A percentile compares a stretch with the other conserved stretches of the same genome.
Evolutionary conservation across 2,888 invertebrate species (phyloP).

Genomic region (Aelia acuminata): DNA sequence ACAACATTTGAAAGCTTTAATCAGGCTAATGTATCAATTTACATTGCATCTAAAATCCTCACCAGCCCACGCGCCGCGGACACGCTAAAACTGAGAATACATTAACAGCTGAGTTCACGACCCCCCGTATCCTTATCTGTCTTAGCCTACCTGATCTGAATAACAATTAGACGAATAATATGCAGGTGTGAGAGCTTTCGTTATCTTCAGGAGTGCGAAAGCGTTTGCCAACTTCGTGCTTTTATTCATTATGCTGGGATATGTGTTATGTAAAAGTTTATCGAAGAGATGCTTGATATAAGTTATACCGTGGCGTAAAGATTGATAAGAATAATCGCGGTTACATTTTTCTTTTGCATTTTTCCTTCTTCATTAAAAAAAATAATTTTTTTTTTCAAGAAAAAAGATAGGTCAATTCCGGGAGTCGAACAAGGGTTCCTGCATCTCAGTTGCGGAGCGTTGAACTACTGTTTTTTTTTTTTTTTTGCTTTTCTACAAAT

Average conservation of each 20-base stretch:
- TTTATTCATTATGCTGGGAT: neutral
- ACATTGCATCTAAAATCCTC: slow-evolving; percentile 8
- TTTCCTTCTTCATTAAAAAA: too few relatives aligned
- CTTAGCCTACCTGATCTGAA: slow-evolving; percentile 1
- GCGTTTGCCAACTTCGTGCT: neutral
- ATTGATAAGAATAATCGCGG: neutral
- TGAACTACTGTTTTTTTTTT: too few relatives aligned
- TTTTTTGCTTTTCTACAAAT: too few relatives aligned
- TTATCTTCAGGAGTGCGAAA: neutral
- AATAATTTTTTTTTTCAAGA: too few relatives aligned
- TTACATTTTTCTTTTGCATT: too few relatives aligned
- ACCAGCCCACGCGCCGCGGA: neutral
- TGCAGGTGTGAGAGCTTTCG: neutral
- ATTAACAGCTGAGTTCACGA: slow-evolving; percentile 4
- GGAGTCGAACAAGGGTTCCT: too few relatives aligned
- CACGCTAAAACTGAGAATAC: slow-evolving; percentile 16
- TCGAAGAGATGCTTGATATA: neutral
- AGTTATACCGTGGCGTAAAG: neutral
- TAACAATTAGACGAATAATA: neutral
- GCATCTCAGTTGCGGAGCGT: too few relatives aligned
- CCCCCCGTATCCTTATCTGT: neutral
- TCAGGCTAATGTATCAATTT: slow-evolving; percentile 29
- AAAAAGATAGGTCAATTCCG: too few relatives aligned
- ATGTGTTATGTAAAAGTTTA: neutral
- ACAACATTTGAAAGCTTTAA: slow-evolving; percentile 30